A percentile compares a stretch with the other conserved stretches of the same genome.
Evolutionary conservation across 2,797 vertebrate genomes (phyloP).

Genomic region (Pangasius djambal): DNA sequence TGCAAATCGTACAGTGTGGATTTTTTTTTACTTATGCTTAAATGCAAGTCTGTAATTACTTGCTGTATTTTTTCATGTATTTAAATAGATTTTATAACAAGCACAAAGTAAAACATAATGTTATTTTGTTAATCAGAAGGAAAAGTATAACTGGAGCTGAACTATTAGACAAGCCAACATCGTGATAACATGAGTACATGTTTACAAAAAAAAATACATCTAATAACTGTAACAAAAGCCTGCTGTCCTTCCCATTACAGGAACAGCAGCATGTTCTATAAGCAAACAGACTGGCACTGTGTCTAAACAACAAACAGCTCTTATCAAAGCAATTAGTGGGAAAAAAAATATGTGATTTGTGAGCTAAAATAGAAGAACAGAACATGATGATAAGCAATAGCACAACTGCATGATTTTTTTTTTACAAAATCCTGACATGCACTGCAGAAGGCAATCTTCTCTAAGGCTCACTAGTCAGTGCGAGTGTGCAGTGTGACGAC

Average conservation of each 20-base stretch:
- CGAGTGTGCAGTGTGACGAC: neutral
- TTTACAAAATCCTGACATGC: neutral
- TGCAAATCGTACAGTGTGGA: neutral
- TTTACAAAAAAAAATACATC: constrained; percentile 11
- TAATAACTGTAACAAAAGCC: constrained; percentile 27
- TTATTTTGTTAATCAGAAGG: neutral
- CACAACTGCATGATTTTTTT: neutral
- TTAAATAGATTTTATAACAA: neutral
- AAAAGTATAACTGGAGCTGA: constrained; percentile 15
- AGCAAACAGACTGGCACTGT: constrained; percentile 15
- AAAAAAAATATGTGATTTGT: constrained; percentile 31
- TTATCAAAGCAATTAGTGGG: constrained; percentile 35
- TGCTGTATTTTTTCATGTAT: neutral
- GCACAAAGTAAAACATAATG: neutral
- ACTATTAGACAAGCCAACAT: constrained; percentile 18
- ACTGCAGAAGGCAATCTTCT: neutral
- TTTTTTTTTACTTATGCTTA: neutral
- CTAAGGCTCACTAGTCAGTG: neutral
- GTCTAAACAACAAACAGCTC: constrained; percentile 39
- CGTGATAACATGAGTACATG: neutral
- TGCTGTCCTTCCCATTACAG: neutral
- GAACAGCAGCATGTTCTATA: constrained; percentile 17
- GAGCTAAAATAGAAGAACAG: constrained; percentile 22
- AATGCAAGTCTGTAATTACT: neutral
- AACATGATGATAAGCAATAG: neutral